Evolutionary conservation across 2,888 invertebrate genomes (phyloP).

Genomic region (Amphipyra berbera): DNA sequence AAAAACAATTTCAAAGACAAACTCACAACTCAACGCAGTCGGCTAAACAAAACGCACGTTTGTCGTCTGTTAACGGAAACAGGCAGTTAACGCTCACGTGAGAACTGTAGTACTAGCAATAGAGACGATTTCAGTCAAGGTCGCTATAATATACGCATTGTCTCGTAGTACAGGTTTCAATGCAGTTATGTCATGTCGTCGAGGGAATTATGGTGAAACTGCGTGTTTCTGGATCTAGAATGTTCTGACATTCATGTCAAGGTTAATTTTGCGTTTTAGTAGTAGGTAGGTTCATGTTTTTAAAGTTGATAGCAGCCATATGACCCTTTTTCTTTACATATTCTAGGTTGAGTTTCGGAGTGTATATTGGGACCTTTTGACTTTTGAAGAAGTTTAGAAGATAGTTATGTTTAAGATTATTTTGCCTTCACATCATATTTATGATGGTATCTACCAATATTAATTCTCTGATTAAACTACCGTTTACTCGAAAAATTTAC

Average conservation of each 20-base stretch:
- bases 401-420: too few species aligned
- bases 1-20: constrained; percentile 6
- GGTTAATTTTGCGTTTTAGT: not conserved
- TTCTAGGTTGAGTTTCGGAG: too few species aligned
- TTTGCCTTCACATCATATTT: too few species aligned
- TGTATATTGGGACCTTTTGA: too few species aligned
- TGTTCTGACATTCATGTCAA: constrained; percentile 9
- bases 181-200: constrained; percentile 15
- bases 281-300: not conserved
- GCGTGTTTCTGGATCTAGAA: constrained; percentile 15
- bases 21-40: not conserved
- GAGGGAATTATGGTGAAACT: constrained; percentile 2
- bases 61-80: constrained; percentile 43
- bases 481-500: too few species aligned
- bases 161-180: constrained; percentile 15
- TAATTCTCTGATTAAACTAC: too few species aligned
- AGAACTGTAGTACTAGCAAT: constrained; percentile 40
- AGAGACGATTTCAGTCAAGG: constrained; percentile 34
- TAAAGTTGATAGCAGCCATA: not conserved
- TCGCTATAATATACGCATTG: constrained; percentile 12
- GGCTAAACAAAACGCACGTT: constrained; percentile 37
- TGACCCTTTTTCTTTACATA: too few species aligned
- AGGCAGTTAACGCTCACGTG: constrained; percentile 48
- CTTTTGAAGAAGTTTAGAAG: too few species aligned
- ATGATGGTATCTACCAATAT: too few species aligned